Evolutionary conservation across 1,140 invertebrate genomes (phyloP).

Genomic region (Elymnias hypermnestra): DNA sequence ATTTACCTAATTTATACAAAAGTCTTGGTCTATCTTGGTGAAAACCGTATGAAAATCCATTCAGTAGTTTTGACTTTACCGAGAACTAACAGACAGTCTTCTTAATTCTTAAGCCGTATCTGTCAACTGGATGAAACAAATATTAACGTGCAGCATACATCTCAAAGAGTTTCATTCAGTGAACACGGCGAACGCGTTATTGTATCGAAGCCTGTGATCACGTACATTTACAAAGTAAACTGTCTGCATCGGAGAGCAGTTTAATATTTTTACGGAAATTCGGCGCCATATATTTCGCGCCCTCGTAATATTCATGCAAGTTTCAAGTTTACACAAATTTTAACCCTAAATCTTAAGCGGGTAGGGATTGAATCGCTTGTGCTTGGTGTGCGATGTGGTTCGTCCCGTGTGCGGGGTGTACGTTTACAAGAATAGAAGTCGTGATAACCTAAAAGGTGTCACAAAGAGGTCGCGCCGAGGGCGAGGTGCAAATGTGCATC

Average conservation of each 20-base stretch:
- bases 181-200: conserved; percentile 3
- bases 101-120: too few relatives aligned
- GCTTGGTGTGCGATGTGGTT: neutral
- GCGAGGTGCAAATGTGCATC: conserved; percentile 56
- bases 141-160: too few relatives aligned
- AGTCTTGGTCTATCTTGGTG: too few relatives aligned
- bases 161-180: neutral
- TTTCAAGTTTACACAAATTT: conserved; percentile 3
- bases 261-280: conserved; percentile 32
- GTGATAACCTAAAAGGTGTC: conserved; percentile 50
- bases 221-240: conserved; percentile 20
- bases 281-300: conserved; percentile 22
- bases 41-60: too few relatives aligned
- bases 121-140: too few relatives aligned
- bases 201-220: conserved; percentile 10
- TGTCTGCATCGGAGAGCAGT: conserved; percentile 23
- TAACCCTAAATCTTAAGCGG: neutral
- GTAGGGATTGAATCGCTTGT: conserved; percentile 14
- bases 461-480: conserved; percentile 37
- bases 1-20: too few relatives aligned
- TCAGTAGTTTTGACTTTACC: too few relatives aligned
- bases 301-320: conserved; percentile 17
- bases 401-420: conserved; percentile 12
- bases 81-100: too few relatives aligned
- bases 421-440: conserved; percentile 26